Evolutionary conservation across 2,797 vertebrate species (phyloP), one percentile per base, ranked within the genome.

Genomic region (Urophycis tenuis): DNA sequence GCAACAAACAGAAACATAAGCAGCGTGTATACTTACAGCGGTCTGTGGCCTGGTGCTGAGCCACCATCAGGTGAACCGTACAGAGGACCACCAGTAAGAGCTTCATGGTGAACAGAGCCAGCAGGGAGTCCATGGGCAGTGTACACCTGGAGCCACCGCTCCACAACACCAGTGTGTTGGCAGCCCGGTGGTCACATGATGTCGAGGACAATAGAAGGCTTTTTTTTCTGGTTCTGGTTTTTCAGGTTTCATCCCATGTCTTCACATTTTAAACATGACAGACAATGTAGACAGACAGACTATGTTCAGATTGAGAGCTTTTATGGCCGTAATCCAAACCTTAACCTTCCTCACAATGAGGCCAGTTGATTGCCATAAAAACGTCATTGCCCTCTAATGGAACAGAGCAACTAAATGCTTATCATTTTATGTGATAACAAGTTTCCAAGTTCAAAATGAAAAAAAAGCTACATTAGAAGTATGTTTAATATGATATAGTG

Each of bases 21-120:
- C n/a, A 33, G 30, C 5, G 19, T 36, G 32, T 71, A 41, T 84
- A 91, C 91, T 92, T 83, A 91, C 91, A 77, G 60, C 73, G 83
- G 69, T 92, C 84, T 3, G 22, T 67, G 36, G 85, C 75, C 41
- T 78, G 53, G 74, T 81, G 35, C 45, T 85, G 76, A 73, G 88
- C 87, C 70, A 77, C 78, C 31, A 84, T 69, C 45, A 86, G 1
- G 30, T 53, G 81, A 75, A 78, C 73, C 22, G 80, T 1, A 78
- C 70, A 89, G 25, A 87, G 36, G 2, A 87, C 29, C 69, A 84
- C 79, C 53, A 87, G 36, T 0, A 79, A 67, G 10, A 82, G 72
- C 77, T 83, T 85, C 88, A 87, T 91, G 0, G 64, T 84, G 9
- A 2, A 10, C 17, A 33, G 69, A 72, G 19, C 53, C 3, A 17